These are phyloP conservation scores for Sympetrum striolatum DNA, from an alignment of 2,888 invertebrate genomes.

Conservation along the genomic window DNA sequence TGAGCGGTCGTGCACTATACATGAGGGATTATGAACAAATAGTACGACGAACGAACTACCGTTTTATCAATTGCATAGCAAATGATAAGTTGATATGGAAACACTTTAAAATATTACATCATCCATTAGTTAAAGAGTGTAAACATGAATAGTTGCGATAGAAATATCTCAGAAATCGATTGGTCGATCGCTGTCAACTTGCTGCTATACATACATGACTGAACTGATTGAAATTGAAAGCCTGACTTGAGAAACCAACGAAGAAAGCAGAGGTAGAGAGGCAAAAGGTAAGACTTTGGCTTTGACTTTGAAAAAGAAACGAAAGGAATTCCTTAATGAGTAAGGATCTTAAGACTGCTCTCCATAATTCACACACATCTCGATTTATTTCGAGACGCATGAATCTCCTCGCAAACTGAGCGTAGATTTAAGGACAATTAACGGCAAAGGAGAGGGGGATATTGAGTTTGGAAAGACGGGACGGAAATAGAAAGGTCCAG, in stretches of 20 bases:
- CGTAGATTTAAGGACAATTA: constrained; percentile 16
- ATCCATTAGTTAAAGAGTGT: too few relatives aligned
- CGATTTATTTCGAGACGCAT: background rate
- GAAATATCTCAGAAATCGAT: too few relatives aligned
- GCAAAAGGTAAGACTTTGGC: background rate
- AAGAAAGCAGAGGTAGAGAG: background rate
- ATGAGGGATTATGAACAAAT: too few relatives aligned
- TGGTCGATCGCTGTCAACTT: too few relatives aligned
- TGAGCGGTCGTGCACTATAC: too few relatives aligned
- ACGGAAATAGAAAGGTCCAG: constrained; percentile 26
- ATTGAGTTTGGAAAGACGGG: constrained; percentile 51
- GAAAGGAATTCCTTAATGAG: background rate
- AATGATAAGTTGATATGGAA: too few relatives aligned
- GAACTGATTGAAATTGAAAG: too few relatives aligned
- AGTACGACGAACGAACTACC: too few relatives aligned
- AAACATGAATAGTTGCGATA: too few relatives aligned
- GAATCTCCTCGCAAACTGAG: background rate
- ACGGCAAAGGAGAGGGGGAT: constrained; percentile 49
- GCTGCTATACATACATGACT: too few relatives aligned
- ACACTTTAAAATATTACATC: too few relatives aligned
- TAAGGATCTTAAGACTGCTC: background rate
- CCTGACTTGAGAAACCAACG: background rate
- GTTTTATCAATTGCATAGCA: too few relatives aligned
- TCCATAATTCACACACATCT: background rate
- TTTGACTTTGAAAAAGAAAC: background rate